Percentiles rank a stretch among this genome's conserved stretches.
Conservation (phyloP, 2,797 vertebrate genomes). For the Microcaecilia unicolor region DNA sequence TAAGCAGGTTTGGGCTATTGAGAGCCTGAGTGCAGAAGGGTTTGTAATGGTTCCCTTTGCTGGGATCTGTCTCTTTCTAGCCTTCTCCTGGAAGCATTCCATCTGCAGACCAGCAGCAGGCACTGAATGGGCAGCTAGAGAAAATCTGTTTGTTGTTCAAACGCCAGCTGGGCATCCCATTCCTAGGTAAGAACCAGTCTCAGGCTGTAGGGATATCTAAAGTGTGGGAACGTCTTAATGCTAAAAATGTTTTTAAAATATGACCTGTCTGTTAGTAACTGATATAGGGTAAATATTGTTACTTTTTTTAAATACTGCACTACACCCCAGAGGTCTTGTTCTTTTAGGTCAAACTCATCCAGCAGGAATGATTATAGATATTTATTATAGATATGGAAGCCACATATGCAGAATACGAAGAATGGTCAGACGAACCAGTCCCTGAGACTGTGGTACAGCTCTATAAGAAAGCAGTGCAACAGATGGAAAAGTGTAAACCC, state of each 20-base stretch:
- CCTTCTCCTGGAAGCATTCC: slow-evolving; percentile 75
- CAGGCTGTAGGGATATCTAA: no score
- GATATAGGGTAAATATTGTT: no score
- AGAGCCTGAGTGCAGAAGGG: neutral
- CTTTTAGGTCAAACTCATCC: no score
- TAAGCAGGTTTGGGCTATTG: no score
- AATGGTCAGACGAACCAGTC: slow-evolving; percentile 84
- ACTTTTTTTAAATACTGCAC: no score
- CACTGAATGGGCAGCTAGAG: slow-evolving; percentile 74
- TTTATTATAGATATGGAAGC: slow-evolving; percentile 77
- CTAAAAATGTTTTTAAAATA: no score
- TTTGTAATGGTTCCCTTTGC: neutral
- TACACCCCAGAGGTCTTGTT: no score
- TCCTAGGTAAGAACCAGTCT: slow-evolving; percentile 68
- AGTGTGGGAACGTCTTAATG: neutral
- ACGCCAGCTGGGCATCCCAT: slow-evolving; percentile 83
- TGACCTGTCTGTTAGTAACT: no score
- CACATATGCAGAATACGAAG: slow-evolving; percentile 82
- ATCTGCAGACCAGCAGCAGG: slow-evolving; percentile 74
- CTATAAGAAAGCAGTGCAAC: slow-evolving; percentile 76
- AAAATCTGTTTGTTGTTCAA: slow-evolving; percentile 85
- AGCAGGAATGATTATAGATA: no score
- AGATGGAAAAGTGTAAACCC: slow-evolving; percentile 71
- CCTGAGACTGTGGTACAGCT: slow-evolving; percentile 55
- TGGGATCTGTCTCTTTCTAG: slow-evolving; percentile 41